phyloP scores from a whole-genome alignment of 2,797 vertebrate genomes.

The Prunella strophiata region DNA sequence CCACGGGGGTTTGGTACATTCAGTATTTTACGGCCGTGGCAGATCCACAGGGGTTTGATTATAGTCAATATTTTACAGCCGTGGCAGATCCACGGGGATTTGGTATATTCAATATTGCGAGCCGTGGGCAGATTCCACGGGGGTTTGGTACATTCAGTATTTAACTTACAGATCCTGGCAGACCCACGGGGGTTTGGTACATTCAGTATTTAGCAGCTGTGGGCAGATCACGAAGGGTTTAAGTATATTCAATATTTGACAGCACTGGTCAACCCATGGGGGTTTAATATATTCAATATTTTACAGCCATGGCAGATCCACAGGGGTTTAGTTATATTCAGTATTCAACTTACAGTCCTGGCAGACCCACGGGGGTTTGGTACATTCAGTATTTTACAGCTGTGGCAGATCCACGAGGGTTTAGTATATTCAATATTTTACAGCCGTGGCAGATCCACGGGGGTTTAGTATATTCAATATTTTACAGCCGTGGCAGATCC shows the following conservation, averaged over 20 bases:
- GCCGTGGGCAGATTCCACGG: too few relatives aligned
- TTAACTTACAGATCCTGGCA: not conserved
- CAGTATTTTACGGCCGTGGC: not conserved
- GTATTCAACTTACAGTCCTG: not conserved
- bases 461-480: not conserved
- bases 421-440: fast-evolving
- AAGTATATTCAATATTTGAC: too few relatives aligned
- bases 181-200: fast-evolving
- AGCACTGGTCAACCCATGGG: fast-evolving
- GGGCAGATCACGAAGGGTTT: too few relatives aligned
- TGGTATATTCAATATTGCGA: fast-evolving
- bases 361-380: fast-evolving
- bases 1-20: fast-evolving
- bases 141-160: fast-evolving
- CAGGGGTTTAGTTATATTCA: fast-evolving
- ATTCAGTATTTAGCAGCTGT: not conserved
- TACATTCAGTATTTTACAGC: not conserved
- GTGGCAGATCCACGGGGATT: fast-evolving
- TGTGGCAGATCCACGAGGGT: fast-evolving
- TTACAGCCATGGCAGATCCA: not conserved
- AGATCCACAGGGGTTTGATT: fast-evolving
- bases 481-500: not conserved
- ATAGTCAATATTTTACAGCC: too few relatives aligned
- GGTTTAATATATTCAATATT: fast-evolving
- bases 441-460: fast-evolving